Conservation (phyloP, 2,888 invertebrate species). For the Agrochola macilenta region DNA sequence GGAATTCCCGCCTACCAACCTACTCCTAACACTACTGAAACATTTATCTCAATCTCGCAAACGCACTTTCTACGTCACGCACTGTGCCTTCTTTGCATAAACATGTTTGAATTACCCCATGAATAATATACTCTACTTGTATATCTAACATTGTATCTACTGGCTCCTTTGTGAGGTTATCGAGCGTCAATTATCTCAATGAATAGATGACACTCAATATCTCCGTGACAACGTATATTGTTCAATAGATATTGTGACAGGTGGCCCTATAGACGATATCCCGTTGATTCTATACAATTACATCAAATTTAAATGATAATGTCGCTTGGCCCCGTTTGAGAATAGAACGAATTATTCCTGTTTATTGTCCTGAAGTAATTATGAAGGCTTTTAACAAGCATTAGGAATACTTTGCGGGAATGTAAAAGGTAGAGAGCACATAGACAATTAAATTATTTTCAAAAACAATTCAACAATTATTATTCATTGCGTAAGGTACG, state of each 20-base stretch:
- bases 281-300: constrained; percentile 9
- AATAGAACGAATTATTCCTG: not conserved
- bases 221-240: constrained; percentile 32
- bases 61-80: not conserved
- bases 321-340: constrained; percentile 1
- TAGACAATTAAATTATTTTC: not conserved
- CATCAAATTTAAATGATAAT: constrained; percentile 36
- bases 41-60: not conserved
- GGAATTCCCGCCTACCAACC: too few relatives aligned
- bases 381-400: not conserved
- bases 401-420: not conserved
- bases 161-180: constrained; percentile 42
- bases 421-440: too few relatives aligned
- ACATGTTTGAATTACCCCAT: constrained; percentile 38
- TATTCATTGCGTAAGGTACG: not conserved
- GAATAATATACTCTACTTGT: constrained; percentile 18
- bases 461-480: not conserved
- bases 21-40: not conserved
- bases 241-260: constrained; percentile 42
- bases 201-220: constrained; percentile 30
- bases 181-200: constrained; percentile 52
- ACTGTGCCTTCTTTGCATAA: not conserved
- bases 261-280: not conserved
- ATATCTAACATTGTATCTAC: constrained; percentile 14
- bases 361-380: constrained; percentile 1